These are phyloP conservation scores for Poecilobothrus nobilitatus DNA, from an alignment of 2,888 invertebrate genomes.

Conservation along the genomic window DNA sequence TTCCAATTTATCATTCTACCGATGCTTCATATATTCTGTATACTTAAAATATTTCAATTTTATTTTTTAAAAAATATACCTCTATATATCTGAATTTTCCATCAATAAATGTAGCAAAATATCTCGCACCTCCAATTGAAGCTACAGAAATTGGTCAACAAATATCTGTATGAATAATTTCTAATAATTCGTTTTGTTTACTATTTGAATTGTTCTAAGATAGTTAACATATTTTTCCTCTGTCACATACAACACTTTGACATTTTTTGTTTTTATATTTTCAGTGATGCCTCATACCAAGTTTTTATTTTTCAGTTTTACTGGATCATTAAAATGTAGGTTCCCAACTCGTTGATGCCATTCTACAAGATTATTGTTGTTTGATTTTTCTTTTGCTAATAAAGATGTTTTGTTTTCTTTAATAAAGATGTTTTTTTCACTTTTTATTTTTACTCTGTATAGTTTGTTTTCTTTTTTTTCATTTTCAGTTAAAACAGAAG, in stretches of 20 bases:
- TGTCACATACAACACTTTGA: constrained; percentile 12
- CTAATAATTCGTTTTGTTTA: constrained; percentile 7
- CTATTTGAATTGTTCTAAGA: not conserved
- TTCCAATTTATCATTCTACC: constrained; percentile 22
- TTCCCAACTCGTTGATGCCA: constrained; percentile 16
- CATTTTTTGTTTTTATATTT: not conserved
- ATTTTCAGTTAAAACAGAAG: constrained; percentile 10
- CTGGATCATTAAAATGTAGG: constrained; percentile 13
- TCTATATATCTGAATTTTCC: constrained; percentile 15
- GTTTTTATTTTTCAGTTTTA: not conserved
- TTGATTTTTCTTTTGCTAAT: not conserved
- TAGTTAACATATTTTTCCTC: constrained; percentile 9
- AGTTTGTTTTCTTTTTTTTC: not conserved
- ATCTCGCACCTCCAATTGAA: constrained; percentile 14
- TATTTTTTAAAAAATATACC: constrained; percentile 17
- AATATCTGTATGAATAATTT: constrained; percentile 11
- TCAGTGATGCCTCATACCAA: not conserved
- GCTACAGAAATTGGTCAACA: constrained; percentile 13
- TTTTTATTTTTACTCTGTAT: not conserved
- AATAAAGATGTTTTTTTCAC: too few relatives aligned
- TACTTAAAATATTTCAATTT: constrained; percentile 21
- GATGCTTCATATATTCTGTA: constrained; percentile 17
- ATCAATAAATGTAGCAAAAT: constrained; percentile 14
- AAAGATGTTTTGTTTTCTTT: not conserved
- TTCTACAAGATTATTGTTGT: constrained; percentile 9